Evolutionary conservation across 2,797 vertebrate species (phyloP).

Genomic region (Chrosomus eos): DNA sequence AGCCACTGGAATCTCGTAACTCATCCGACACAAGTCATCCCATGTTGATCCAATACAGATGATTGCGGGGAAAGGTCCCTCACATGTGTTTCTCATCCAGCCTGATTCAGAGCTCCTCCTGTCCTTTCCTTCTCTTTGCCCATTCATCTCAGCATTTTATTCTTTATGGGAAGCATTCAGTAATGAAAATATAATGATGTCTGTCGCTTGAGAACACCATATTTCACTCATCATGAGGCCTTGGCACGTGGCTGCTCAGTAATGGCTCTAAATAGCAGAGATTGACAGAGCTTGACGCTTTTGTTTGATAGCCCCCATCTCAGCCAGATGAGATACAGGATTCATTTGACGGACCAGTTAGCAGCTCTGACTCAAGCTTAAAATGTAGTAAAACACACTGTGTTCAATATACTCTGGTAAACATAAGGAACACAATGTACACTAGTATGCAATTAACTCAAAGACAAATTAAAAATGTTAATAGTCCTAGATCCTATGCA

Average conservation of each 20-base stretch:
- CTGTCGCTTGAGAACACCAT: slow-evolving; percentile 19
- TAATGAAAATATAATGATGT: slow-evolving; percentile 48
- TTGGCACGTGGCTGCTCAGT: slow-evolving; percentile 19
- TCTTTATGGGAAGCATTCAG: slow-evolving; percentile 20
- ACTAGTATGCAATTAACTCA: slow-evolving; percentile 1
- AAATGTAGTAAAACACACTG: background rate
- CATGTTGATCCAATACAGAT: slow-evolving; percentile 14
- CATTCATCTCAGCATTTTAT: slow-evolving; percentile 33
- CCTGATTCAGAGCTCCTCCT: slow-evolving; percentile 34
- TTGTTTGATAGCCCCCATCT: slow-evolving; percentile 42
- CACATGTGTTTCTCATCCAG: slow-evolving; percentile 28
- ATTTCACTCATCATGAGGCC: slow-evolving; percentile 44
- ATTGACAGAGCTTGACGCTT: slow-evolving; percentile 36
- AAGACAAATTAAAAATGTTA: slow-evolving; percentile 16
- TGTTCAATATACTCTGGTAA: slow-evolving; percentile 1
- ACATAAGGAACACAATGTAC: background rate
- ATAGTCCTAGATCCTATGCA: slow-evolving; percentile 7
- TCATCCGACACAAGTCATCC: background rate
- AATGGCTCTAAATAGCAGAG: slow-evolving; percentile 36
- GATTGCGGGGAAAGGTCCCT: background rate
- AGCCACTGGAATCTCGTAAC: background rate
- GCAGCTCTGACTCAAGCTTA: slow-evolving; percentile 16
- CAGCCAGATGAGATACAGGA: slow-evolving; percentile 7
- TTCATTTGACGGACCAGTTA: slow-evolving; percentile 40
- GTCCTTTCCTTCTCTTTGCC: background rate